Evolutionary conservation across 2,888 invertebrate species (phyloP).

Genomic region (Coleophora deauratella): DNA sequence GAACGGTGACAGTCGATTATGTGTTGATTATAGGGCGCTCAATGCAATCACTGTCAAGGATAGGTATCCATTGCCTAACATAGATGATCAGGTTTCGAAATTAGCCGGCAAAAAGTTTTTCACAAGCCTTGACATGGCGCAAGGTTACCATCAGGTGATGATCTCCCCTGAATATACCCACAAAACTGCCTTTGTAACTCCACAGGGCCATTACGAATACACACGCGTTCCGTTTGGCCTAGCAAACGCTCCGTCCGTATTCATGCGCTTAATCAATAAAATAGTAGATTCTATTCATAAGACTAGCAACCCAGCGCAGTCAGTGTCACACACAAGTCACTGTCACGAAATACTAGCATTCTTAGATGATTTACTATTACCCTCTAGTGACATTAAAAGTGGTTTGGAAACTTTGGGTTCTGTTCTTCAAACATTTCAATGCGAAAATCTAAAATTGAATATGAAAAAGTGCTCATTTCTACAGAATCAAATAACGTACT

Average conservation of each 20-base stretch:
- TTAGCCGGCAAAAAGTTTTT: slow-evolving; percentile 6
- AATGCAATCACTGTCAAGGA: slow-evolving; percentile 5
- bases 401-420: neutral
- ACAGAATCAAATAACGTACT: neutral
- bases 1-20: slow-evolving; percentile 4
- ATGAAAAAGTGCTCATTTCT: neutral
- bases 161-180: slow-evolving; percentile 4
- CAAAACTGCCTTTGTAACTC: slow-evolving; percentile 7
- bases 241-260: slow-evolving; percentile 7
- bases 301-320: neutral
- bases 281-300: slow-evolving; percentile 2
- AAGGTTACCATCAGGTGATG: slow-evolving; percentile 6
- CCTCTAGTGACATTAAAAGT: neutral
- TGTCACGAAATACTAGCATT: neutral
- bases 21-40: too few relatives aligned
- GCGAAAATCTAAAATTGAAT: neutral
- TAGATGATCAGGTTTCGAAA: slow-evolving; percentile 6
- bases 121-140: slow-evolving; percentile 6
- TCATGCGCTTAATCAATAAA: slow-evolving; percentile 9
- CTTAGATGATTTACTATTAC: neutral
- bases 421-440: neutral
- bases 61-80: slow-evolving; percentile 8
- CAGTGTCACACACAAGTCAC: neutral
- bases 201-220: slow-evolving; percentile 7
- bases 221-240: slow-evolving; percentile 6